phyloP scores from a whole-genome alignment of 1,140 invertebrate genomes.

The Mya arenaria region DNA sequence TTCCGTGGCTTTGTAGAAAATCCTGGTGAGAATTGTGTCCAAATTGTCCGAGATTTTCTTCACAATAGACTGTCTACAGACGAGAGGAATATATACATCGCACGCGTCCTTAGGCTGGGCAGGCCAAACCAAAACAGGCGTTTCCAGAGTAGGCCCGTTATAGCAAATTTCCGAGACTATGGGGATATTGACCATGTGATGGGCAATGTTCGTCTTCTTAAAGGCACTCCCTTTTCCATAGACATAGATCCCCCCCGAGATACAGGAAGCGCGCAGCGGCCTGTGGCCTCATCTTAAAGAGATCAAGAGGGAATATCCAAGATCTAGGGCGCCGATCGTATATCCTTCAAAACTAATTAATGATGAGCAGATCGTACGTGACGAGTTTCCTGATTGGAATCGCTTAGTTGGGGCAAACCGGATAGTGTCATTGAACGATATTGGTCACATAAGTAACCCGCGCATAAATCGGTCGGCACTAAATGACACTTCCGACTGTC shows the following conservation, averaged over 20 bases:
- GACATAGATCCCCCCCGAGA: not conserved
- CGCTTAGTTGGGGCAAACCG: too few relatives aligned
- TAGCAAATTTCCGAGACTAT: conserved; percentile 20
- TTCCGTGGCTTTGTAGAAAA: conserved; percentile 21
- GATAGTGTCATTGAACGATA: too few relatives aligned
- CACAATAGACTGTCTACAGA: not conserved
- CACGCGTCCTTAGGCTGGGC: too few relatives aligned
- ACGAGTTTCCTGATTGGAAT: too few relatives aligned
- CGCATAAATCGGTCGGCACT: too few relatives aligned
- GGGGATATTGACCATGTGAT: conserved; percentile 5
- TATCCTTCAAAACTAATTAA: too few relatives aligned
- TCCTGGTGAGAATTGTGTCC: not conserved
- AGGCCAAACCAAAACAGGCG: not conserved
- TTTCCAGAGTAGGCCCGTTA: conserved; percentile 15
- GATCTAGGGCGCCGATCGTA: too few relatives aligned
- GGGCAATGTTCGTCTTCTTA: not conserved
- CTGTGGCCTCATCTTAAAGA: conserved; percentile 6
- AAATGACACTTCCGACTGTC: too few relatives aligned
- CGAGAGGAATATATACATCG: too few relatives aligned
- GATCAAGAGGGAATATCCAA: not conserved
- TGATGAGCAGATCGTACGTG: too few relatives aligned
- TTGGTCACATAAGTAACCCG: too few relatives aligned
- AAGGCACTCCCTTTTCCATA: not conserved
- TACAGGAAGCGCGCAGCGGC: not conserved
- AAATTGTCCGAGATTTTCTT: conserved; percentile 1